Conservation (phyloP, 2,113 vertebrate genomes). For the Orycteropus afer region DNA sequence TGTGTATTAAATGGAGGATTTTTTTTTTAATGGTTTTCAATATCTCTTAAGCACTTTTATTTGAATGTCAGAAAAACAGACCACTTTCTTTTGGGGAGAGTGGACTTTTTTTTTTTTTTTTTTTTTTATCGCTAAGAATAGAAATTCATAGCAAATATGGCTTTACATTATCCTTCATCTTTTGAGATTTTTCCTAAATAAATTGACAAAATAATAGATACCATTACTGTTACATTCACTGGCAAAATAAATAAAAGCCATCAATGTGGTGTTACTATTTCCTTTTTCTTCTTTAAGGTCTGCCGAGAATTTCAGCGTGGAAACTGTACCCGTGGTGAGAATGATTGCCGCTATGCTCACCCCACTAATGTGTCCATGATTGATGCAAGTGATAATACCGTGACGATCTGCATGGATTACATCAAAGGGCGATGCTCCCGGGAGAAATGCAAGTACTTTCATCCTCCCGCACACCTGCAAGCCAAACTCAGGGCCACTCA, state of each 20-base stretch:
- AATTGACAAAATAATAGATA: not conserved
- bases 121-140: not conserved
- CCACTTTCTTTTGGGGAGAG: not conserved
- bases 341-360: constrained; percentile 98
- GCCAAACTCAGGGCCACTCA: constrained; percentile 98
- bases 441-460: constrained; percentile 99
- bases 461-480: constrained; percentile 98
- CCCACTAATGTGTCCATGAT: constrained; percentile 96
- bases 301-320: constrained; percentile 98
- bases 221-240: not conserved
- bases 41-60: constrained; percentile 39
- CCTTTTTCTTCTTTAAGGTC: constrained; percentile 88
- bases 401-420: constrained; percentile 99
- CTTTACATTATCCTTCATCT: constrained; percentile 27
- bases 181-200: constrained; percentile 40
- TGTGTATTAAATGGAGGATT: constrained; percentile 46
- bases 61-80: constrained; percentile 44
- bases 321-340: constrained; percentile 98
- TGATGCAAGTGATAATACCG: constrained; percentile 97
- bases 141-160: not conserved
- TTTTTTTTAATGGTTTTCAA: constrained; percentile 17
- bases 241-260: constrained; percentile 36
- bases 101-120: not conserved
- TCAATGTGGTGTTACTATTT: not conserved
- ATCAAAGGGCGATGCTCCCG: constrained; percentile 98